Evolutionary conservation across 2,888 invertebrate genomes (phyloP).

Genomic region (Amphimallon solstitiale): DNA sequence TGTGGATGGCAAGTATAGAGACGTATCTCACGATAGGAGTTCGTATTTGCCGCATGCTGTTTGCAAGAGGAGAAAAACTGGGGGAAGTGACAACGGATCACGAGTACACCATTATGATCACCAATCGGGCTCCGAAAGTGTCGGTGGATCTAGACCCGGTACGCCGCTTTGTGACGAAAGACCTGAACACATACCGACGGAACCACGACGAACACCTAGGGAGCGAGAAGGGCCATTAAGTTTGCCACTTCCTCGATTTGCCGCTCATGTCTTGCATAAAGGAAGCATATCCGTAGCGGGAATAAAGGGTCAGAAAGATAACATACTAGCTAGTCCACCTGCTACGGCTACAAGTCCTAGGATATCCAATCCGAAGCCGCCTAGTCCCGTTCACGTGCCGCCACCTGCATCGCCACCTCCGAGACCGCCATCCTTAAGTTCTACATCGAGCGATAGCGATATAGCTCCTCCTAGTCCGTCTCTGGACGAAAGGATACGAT

Average conservation of each 20-base stretch:
- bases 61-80: slow-evolving; percentile 68
- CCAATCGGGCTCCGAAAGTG: slow-evolving; percentile 70
- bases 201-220: slow-evolving; percentile 73
- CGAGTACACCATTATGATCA: slow-evolving; percentile 64
- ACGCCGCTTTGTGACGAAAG: slow-evolving; percentile 86
- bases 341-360: slow-evolving; percentile 66
- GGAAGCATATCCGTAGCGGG: slow-evolving; percentile 60
- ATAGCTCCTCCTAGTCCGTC: slow-evolving; percentile 77
- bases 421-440: slow-evolving; percentile 79
- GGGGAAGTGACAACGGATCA: slow-evolving; percentile 56
- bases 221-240: slow-evolving; percentile 77
- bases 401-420: slow-evolving; percentile 74
- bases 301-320: slow-evolving; percentile 60
- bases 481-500: slow-evolving; percentile 90
- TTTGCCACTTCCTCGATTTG: slow-evolving; percentile 89
- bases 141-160: slow-evolving; percentile 82
- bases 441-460: slow-evolving; percentile 78
- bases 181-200: slow-evolving; percentile 79
- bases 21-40: slow-evolving; percentile 48
- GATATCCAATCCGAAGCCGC: slow-evolving; percentile 61
- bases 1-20: slow-evolving; percentile 63
- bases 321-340: slow-evolving; percentile 57
- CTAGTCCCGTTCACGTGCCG: slow-evolving; percentile 61
- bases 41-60: slow-evolving; percentile 62
- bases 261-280: slow-evolving; percentile 69